phyloP scores from a whole-genome alignment of 1,140 invertebrate species.

The Parasteatoda tepidariorum region DNA sequence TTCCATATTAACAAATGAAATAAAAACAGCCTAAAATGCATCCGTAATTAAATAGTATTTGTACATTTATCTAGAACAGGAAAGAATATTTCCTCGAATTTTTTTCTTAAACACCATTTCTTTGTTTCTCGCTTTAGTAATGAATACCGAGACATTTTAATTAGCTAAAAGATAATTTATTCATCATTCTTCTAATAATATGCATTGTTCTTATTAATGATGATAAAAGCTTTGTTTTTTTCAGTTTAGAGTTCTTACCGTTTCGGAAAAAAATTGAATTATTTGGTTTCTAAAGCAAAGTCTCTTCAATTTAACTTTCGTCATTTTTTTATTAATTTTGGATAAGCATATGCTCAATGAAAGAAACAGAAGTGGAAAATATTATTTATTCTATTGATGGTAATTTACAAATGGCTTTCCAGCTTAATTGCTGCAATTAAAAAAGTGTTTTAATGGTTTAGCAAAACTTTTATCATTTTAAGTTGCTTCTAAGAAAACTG shows the following conservation, averaged over 20 bases:
- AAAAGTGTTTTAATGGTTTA: too few relatives aligned
- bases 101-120: constrained; percentile 34
- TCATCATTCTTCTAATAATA: constrained; percentile 39
- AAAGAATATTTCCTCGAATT: neutral
- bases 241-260: neutral
- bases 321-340: too few relatives aligned
- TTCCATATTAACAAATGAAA: neutral
- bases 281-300: too few relatives aligned
- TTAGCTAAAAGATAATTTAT: constrained; percentile 48
- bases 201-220: constrained; percentile 29
- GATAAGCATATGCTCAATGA: too few relatives aligned
- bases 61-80: neutral
- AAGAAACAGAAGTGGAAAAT: too few relatives aligned
- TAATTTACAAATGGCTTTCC: too few relatives aligned
- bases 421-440: too few relatives aligned
- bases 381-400: too few relatives aligned
- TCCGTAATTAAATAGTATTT: constrained; percentile 44
- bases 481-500: too few relatives aligned
- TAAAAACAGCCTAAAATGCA: constrained; percentile 31
- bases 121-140: neutral
- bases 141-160: constrained; percentile 26
- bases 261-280: neutral
- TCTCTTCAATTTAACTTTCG: too few relatives aligned
- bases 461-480: too few relatives aligned
- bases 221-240: constrained; percentile 12